A percentile compares a stretch with the other conserved stretches of the same genome.
These are phyloP conservation scores for Orius insidiosus DNA, from an alignment of 1,140 invertebrate genomes.

Conservation along the genomic window DNA sequence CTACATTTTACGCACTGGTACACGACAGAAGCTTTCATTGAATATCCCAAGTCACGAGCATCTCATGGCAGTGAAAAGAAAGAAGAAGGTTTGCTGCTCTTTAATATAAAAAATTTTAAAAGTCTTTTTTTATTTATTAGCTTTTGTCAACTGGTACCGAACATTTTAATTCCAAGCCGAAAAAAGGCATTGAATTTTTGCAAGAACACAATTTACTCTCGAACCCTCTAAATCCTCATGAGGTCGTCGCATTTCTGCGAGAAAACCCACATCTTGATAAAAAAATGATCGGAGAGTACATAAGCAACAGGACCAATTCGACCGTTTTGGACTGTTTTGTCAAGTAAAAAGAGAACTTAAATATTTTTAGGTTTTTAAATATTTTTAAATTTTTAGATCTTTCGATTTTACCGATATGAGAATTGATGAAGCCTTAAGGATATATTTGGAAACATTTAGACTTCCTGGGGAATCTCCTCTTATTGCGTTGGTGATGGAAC, in stretches of 20 bases:
- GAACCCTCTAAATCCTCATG: slow-evolving; percentile 57
- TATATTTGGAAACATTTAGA: slow-evolving; percentile 90
- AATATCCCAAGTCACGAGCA: slow-evolving; percentile 51
- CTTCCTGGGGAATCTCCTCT: slow-evolving; percentile 94
- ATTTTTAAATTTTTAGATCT: slow-evolving; percentile 39
- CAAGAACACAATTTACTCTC: slow-evolving; percentile 76
- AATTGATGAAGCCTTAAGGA: slow-evolving; percentile 83
- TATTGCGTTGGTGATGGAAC: slow-evolving; percentile 86
- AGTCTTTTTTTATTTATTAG: slow-evolving; percentile 28
- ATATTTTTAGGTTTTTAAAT: too few species aligned
- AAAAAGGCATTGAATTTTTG: slow-evolving; percentile 83
- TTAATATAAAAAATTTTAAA: slow-evolving; percentile 12
- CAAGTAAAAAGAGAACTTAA: slow-evolving; percentile 27
- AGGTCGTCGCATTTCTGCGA: slow-evolving; percentile 74
- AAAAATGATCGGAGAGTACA: slow-evolving; percentile 92
- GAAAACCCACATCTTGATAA: slow-evolving; percentile 93
- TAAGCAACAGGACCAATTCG: slow-evolving; percentile 56
- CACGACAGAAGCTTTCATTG: slow-evolving; percentile 15
- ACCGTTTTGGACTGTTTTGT: slow-evolving; percentile 46
- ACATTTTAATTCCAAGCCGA: slow-evolving; percentile 83
- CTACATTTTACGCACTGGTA: slow-evolving; percentile 13
- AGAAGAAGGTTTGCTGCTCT: slow-evolving; percentile 48
- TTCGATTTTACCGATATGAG: slow-evolving; percentile 81
- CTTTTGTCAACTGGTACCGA: slow-evolving; percentile 72
- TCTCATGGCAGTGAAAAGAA: slow-evolving; percentile 55